phyloP scores from a whole-genome alignment of 2,888 invertebrate species.

The Gastracanthus pulcherrimus region DNA sequence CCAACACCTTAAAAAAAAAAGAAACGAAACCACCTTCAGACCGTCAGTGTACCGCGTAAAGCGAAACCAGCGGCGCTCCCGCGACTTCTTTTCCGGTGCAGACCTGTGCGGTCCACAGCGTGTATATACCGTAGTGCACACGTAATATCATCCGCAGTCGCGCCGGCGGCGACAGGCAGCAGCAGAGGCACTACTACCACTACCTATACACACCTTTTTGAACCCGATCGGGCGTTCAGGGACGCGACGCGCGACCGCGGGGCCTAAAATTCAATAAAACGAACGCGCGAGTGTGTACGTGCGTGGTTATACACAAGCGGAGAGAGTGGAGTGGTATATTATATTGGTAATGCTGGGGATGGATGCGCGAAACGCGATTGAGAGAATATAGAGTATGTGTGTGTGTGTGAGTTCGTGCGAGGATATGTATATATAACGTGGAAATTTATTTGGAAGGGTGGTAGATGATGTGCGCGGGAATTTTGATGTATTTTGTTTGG shows the following conservation, averaged over 20 bases:
- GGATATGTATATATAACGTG: no score
- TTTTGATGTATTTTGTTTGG: no score
- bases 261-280: not conserved
- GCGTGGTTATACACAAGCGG: not conserved
- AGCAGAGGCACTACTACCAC: not conserved
- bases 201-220: not conserved
- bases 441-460: no score
- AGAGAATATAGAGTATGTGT: no score
- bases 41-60: no score
- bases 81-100: not conserved
- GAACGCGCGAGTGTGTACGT: not conserved
- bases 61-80: not conserved
- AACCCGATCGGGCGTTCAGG: conserved; percentile 36
- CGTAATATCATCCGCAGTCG: not conserved
- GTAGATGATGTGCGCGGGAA: no score
- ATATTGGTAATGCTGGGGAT: no score
- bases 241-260: not conserved
- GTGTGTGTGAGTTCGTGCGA: no score
- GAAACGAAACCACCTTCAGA: no score
- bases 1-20: no score
- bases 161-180: not conserved
- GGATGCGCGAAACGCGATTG: no score
- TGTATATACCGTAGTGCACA: not conserved
- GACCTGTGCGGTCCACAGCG: no score
- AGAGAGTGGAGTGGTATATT: not conserved